These are phyloP conservation scores for Tolypeutes matacus DNA, from an alignment of 2,797 vertebrate species.

Conservation along the genomic window DNA sequence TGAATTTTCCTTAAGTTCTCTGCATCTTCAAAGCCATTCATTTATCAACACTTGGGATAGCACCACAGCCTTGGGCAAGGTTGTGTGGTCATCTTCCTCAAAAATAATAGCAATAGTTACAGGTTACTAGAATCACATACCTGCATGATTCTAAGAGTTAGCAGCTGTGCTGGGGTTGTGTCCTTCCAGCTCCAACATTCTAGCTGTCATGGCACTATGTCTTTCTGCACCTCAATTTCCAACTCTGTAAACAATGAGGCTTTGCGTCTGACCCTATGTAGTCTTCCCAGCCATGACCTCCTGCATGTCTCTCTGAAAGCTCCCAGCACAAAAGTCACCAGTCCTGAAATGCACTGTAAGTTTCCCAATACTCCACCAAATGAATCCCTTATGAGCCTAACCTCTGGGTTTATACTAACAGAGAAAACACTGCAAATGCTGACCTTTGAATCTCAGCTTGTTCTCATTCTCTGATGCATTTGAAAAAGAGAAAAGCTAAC, in stretches of 20 bases:
- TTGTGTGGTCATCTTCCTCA: background rate
- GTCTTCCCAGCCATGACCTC: background rate
- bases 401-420: slow-evolving; percentile 59
- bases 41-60: background rate
- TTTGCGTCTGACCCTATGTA: background rate
- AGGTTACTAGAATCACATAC: background rate
- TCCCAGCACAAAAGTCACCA: background rate
- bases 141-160: background rate
- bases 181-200: background rate
- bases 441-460: background rate
- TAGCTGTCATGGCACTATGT: background rate
- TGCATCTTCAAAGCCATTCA: background rate
- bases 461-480: background rate
- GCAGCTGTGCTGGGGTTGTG: rapidly evolving
- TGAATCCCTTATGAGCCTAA: slow-evolving; percentile 56
- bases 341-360: background rate
- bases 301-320: background rate
- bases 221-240: background rate
- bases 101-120: background rate
- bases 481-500: slow-evolving; percentile 49
- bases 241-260: background rate
- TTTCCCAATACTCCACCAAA: slow-evolving; percentile 59
- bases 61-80: rapidly evolving
- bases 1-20: background rate
- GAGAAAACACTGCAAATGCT: slow-evolving; percentile 39